Evolutionary conservation across 2,113 vertebrate genomes (phyloP).

Genomic region (Monarcha castaneiventris): DNA sequence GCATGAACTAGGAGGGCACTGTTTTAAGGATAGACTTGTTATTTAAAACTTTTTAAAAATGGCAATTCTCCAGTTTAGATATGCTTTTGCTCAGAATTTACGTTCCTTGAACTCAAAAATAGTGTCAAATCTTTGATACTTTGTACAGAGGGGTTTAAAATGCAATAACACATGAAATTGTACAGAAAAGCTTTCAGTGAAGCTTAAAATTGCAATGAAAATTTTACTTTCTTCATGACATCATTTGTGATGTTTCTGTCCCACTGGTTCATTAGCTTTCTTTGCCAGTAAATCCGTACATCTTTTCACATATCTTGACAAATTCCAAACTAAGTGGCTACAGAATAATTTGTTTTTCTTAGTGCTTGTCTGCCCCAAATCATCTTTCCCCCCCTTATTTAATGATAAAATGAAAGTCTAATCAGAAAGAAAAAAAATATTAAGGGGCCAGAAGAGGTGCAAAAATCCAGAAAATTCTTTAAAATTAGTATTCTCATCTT

Average conservation of each 20-base stretch:
- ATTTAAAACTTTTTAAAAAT: neutral
- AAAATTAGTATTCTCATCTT: neutral
- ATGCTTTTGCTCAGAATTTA: neutral
- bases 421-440: neutral
- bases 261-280: conserved; percentile 8
- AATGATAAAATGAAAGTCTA: neutral
- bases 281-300: neutral
- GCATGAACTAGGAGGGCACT: neutral
- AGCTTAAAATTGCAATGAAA: conserved; percentile 53
- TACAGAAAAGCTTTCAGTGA: conserved; percentile 41
- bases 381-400: neutral
- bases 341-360: neutral
- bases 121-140: neutral
- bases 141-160: neutral
- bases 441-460: neutral
- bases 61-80: neutral
- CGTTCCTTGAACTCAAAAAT: neutral
- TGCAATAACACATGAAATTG: conserved; percentile 29
- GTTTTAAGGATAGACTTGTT: neutral
- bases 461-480: neutral
- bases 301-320: neutral
- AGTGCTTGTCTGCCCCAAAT: neutral
- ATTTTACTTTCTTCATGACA: conserved; percentile 31
- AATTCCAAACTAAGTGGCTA: neutral
- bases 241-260: conserved; percentile 35